phyloP scores from a whole-genome alignment of 2,113 vertebrate genomes.

The Periophthalmodon schlosseri region DNA sequence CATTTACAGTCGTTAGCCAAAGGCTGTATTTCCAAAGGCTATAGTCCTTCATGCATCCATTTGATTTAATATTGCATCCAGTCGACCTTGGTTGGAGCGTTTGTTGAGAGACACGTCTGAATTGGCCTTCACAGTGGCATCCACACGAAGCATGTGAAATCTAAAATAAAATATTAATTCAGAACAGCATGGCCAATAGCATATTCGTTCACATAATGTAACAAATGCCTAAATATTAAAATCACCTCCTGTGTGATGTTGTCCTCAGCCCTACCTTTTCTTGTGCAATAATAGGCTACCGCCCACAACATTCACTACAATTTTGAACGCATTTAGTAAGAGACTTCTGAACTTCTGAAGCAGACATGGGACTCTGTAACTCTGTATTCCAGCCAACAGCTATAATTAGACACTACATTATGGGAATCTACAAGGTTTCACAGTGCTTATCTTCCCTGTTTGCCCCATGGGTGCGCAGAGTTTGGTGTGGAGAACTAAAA shows the following conservation, averaged over 20 bases:
- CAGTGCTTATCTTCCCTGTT: slow-evolving; percentile 64
- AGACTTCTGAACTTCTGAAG: slow-evolving; percentile 29
- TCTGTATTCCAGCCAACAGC: slow-evolving; percentile 42
- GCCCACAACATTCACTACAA: background rate
- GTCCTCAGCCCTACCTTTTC: background rate
- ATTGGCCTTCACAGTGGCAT: background rate
- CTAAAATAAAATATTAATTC: background rate
- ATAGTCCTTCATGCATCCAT: slow-evolving; percentile 1
- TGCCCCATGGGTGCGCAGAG: slow-evolving; percentile 32
- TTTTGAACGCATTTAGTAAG: slow-evolving; percentile 28
- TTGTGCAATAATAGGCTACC: background rate
- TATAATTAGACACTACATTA: slow-evolving; percentile 64
- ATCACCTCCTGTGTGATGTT: background rate
- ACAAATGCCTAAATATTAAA: background rate
- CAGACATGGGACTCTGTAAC: slow-evolving; percentile 18
- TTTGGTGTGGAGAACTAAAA: slow-evolving; percentile 6
- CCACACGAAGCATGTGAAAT: background rate
- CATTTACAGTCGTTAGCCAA: background rate
- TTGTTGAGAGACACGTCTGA: slow-evolving; percentile 11
- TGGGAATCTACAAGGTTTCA: slow-evolving; percentile 47
- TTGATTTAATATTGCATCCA: background rate
- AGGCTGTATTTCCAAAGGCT: slow-evolving; percentile 1
- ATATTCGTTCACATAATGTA: background rate
- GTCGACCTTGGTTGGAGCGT: background rate
- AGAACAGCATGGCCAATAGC: background rate